These are phyloP conservation scores for Bradysia coprophila DNA, from an alignment of 1,140 invertebrate species.

Conservation along the genomic window DNA sequence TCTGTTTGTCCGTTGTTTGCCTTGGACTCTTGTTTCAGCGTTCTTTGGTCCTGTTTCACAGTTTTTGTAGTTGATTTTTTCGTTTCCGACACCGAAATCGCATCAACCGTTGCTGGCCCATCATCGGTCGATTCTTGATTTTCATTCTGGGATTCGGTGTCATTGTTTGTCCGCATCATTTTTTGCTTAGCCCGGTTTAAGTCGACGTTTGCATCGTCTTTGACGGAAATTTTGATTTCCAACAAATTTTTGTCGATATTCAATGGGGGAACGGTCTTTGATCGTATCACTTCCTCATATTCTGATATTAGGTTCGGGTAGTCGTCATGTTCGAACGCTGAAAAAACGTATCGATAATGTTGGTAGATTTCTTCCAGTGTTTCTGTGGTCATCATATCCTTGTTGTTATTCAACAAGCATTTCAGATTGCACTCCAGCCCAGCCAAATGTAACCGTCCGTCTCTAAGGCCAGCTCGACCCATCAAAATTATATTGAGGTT, in stretches of 20 bases:
- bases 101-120: no score
- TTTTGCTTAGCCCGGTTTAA: background rate
- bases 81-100: no score
- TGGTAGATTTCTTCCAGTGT: constrained; percentile 26
- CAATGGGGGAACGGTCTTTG: constrained; percentile 11
- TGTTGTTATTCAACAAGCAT: constrained; percentile 21
- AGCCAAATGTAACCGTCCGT: constrained; percentile 26
- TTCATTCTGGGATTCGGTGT: no score
- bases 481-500: constrained; percentile 31
- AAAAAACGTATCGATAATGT: constrained; percentile 28
- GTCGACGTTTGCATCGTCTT: background rate
- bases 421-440: constrained; percentile 23
- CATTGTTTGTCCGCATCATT: no score
- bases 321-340: constrained; percentile 22
- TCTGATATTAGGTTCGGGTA: constrained; percentile 25
- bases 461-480: constrained; percentile 29
- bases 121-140: no score
- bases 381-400: constrained; percentile 19
- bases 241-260: constrained; percentile 14
- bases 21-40: no score
- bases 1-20: no score
- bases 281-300: constrained; percentile 17
- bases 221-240: constrained; percentile 5
- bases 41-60: no score
- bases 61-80: no score